Conservation (phyloP, 2,113 vertebrate genomes). For the Bambusicola thoracicus region DNA sequence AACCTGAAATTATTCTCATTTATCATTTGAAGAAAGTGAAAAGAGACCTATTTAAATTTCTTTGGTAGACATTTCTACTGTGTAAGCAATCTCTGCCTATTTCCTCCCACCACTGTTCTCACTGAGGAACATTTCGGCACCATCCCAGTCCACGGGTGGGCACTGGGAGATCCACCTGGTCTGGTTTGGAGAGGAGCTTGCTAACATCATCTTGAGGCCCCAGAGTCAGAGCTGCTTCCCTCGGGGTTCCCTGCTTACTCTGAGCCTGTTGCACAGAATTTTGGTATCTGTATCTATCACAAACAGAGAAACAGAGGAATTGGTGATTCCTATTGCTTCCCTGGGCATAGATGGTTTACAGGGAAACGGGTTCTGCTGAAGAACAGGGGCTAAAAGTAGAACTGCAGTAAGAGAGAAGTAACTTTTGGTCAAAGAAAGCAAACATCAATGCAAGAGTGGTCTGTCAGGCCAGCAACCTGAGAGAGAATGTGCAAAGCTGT, state of each 20-base stretch:
- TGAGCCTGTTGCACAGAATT: not conserved
- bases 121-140: not conserved
- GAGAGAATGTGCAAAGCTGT: not conserved
- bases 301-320: not conserved
- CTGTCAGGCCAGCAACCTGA: not conserved
- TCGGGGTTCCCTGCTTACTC: not conserved
- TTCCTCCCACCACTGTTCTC: not conserved
- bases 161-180: not conserved
- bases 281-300: not conserved
- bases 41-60: not conserved
- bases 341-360: not conserved
- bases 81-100: not conserved
- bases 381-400: not conserved
- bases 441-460: accelerated
- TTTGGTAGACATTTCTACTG: not conserved
- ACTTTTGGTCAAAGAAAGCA: not conserved
- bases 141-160: not conserved
- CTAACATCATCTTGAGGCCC: not conserved
- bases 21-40: slow-evolving; percentile 15
- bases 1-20: slow-evolving; percentile 6
- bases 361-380: not conserved
- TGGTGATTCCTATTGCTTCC: not conserved
- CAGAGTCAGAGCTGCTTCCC: not conserved
- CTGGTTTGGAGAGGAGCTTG: not conserved
- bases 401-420: not conserved